A percentile compares a stretch with the other conserved stretches of the same genome.
Conservation (phyloP, 2,113 vertebrate species). For the Fregetta grallaria region DNA sequence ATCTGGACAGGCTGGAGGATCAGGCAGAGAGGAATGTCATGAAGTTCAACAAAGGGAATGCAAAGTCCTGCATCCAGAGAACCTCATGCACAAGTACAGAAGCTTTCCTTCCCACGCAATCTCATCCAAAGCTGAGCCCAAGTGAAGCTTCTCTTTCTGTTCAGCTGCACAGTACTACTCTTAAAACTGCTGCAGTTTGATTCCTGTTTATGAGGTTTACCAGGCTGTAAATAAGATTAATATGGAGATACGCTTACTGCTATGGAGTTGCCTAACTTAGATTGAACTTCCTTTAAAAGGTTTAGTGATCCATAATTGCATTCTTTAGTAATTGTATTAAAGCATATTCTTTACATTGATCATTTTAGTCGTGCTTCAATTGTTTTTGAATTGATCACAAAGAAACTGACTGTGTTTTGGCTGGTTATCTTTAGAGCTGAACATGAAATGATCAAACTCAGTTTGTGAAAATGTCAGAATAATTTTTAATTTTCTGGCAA, state of each 20-base stretch:
- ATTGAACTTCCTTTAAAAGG: conserved; percentile 11
- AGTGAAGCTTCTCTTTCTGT: not conserved
- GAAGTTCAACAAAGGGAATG: not conserved
- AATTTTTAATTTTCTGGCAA: not conserved
- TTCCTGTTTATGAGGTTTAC: not conserved
- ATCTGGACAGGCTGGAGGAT: not conserved
- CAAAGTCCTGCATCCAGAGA: not conserved
- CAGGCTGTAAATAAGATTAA: conserved; percentile 16
- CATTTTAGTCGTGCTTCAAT: conserved; percentile 34
- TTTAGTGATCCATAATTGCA: conserved; percentile 23
- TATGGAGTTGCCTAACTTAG: not conserved
- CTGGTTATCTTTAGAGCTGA: not conserved
- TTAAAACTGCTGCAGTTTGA: not conserved
- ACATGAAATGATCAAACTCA: not conserved
- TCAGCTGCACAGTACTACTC: not conserved
- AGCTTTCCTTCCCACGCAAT: not conserved
- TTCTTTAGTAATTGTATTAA: conserved; percentile 26
- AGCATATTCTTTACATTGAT: conserved; percentile 27
- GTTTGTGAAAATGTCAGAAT: conserved; percentile 5
- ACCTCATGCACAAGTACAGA: not conserved
- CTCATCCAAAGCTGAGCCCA: not conserved
- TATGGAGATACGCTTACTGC: not conserved
- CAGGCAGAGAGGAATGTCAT: not conserved
- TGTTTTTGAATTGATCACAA: conserved; percentile 47
- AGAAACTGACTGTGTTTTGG: not conserved